Evolutionary conservation across 2,797 vertebrate genomes (phyloP).

Genomic region (Dicrostonyx torquatus): DNA sequence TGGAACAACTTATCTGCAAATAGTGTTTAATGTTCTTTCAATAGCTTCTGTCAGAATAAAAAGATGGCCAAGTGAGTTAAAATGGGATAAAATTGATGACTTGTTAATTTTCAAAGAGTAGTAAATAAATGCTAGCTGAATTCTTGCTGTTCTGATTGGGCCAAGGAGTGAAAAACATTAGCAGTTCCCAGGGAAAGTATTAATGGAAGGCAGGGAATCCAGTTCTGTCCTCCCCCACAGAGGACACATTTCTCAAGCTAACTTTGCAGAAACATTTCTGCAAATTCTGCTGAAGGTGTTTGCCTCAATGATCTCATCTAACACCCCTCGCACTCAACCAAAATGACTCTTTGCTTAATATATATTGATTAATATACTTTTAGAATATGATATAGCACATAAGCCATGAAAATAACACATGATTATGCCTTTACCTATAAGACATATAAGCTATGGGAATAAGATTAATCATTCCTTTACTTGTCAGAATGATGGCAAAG

Average conservation of each 20-base stretch:
- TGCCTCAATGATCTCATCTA: neutral
- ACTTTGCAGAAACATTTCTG: neutral
- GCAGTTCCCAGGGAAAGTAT: neutral
- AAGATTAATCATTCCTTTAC: neutral
- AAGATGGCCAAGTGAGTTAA: neutral
- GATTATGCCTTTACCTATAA: neutral
- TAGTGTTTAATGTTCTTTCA: neutral
- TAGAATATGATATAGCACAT: neutral
- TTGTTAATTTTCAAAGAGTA: neutral
- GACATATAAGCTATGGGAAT: neutral
- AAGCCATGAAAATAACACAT: neutral
- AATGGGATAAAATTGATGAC: neutral
- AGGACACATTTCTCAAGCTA: constrained; percentile 3
- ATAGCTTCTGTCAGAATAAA: constrained; percentile 1
- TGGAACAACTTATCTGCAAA: neutral
- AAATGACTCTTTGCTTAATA: neutral
- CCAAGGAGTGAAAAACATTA: neutral
- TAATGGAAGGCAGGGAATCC: neutral
- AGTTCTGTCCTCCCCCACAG: neutral
- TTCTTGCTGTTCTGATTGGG: neutral
- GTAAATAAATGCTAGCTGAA: neutral
- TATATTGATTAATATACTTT: neutral
- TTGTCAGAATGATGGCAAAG: neutral
- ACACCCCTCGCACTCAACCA: neutral
- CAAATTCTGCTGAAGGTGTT: neutral